Conservation (phyloP, 2,113 vertebrate species). For the Anoplopoma fimbria region DNA sequence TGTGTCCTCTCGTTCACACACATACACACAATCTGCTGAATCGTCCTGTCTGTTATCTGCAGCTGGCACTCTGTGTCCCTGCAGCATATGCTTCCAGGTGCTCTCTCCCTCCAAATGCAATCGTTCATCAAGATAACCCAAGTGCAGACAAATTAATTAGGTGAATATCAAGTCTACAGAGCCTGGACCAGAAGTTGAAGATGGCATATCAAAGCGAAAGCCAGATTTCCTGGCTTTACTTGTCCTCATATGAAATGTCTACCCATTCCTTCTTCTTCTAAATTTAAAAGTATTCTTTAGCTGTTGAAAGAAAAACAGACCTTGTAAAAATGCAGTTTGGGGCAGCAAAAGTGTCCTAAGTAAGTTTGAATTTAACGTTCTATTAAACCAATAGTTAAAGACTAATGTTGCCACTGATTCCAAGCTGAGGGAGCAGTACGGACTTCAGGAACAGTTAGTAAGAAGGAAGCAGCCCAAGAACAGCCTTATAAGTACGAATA, state of each 20-base stretch:
- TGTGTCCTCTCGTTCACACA: slow-evolving; percentile 28
- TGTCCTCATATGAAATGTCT: slow-evolving; percentile 27
- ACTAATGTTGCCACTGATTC: not conserved
- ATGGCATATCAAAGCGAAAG: slow-evolving; percentile 71
- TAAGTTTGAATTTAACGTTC: not conserved
- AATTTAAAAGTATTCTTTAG: not conserved
- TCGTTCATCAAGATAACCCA: slow-evolving; percentile 76
- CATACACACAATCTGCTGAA: slow-evolving; percentile 72
- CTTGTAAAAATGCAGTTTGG: not conserved
- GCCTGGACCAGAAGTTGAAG: slow-evolving; percentile 59
- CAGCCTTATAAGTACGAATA: not conserved
- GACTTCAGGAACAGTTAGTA: not conserved
- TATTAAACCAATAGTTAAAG: not conserved
- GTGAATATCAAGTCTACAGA: slow-evolving; percentile 72
- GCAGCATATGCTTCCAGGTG: slow-evolving; percentile 83
- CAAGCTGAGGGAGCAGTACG: not conserved
- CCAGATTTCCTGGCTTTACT: slow-evolving; percentile 66
- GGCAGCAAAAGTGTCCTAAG: not conserved
- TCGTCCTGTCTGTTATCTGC: slow-evolving; percentile 67
- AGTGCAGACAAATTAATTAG: slow-evolving; percentile 81
- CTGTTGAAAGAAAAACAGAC: not conserved
- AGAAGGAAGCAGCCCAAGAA: not conserved
- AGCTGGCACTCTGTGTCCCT: slow-evolving; percentile 77
- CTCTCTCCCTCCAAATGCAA: slow-evolving; percentile 73
- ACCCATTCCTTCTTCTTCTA: not conserved